Evolutionary conservation across 2,797 vertebrate genomes (phyloP).

Genomic region (Acropternis orthonyx): DNA sequence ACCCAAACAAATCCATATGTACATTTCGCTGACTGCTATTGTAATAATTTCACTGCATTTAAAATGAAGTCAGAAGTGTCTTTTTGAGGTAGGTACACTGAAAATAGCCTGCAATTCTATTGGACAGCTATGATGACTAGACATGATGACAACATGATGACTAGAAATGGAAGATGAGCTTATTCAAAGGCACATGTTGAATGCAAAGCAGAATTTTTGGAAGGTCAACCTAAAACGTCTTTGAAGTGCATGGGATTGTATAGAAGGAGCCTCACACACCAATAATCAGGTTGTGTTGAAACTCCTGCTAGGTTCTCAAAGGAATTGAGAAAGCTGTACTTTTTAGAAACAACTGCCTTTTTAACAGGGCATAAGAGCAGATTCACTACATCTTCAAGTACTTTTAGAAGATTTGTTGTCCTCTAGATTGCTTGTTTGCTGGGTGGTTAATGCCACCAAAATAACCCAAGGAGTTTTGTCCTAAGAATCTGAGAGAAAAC

Average conservation of each 20-base stretch:
- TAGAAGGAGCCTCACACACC: neutral
- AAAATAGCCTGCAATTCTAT: neutral
- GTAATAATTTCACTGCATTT: neutral
- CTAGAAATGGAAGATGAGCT: neutral
- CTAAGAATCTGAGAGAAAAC: neutral
- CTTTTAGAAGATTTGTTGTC: neutral
- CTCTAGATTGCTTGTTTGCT: neutral
- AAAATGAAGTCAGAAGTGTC: neutral
- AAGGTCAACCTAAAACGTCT: neutral
- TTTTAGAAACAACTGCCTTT: neutral
- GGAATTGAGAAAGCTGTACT: neutral
- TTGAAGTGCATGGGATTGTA: neutral
- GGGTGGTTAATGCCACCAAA: neutral
- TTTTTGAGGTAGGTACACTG: neutral
- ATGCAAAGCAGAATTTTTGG: neutral
- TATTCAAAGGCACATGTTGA: neutral
- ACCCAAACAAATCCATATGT: rapidly evolving
- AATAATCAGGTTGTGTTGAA: neutral
- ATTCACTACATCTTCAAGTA: neutral
- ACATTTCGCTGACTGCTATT: neutral
- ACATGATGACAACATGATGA: neutral
- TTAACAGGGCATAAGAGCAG: neutral
- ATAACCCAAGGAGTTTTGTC: neutral
- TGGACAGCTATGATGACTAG: neutral
- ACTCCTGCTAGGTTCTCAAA: neutral